These are phyloP conservation scores for Parambassis ranga DNA, from an alignment of 2,797 vertebrate genomes.

Conservation along the genomic window DNA sequence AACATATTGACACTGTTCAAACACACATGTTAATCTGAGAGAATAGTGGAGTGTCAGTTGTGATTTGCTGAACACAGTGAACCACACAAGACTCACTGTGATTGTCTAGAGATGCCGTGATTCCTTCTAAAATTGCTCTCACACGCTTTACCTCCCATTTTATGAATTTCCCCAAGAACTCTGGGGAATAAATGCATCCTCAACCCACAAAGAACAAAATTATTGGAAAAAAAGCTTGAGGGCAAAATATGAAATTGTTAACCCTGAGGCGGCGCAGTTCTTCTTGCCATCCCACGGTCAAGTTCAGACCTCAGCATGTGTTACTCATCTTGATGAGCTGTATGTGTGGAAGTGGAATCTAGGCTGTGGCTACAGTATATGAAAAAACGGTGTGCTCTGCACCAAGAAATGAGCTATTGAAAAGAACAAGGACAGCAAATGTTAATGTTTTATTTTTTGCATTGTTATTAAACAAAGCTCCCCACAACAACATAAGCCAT, in stretches of 20 bases:
- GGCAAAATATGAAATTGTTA: not conserved
- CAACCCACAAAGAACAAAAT: not conserved
- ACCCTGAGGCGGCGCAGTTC: not conserved
- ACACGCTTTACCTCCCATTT: not conserved
- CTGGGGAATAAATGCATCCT: not conserved
- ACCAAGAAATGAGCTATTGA: too few species aligned
- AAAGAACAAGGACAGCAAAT: not conserved
- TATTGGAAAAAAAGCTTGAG: not conserved
- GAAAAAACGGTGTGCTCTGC: too few species aligned
- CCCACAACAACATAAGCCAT: too few species aligned
- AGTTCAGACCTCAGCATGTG: not conserved
- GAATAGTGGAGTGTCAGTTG: not conserved
- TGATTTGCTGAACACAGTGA: slow-evolving; percentile 5
- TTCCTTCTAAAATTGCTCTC: not conserved
- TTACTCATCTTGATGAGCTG: slow-evolving; percentile 5
- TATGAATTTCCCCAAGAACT: not conserved
- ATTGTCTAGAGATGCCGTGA: not conserved
- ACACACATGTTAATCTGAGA: slow-evolving; percentile 1
- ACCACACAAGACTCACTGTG: slow-evolving; percentile 2
- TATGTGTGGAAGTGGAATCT: not conserved
- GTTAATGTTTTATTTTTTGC: not conserved
- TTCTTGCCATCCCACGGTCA: not conserved
- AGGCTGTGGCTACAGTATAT: not conserved
- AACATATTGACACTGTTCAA: not conserved
- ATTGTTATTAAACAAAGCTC: not conserved